These are phyloP conservation scores for Agrilus cyanescens DNA, from an alignment of 2,888 invertebrate species.

Conservation along the genomic window DNA sequence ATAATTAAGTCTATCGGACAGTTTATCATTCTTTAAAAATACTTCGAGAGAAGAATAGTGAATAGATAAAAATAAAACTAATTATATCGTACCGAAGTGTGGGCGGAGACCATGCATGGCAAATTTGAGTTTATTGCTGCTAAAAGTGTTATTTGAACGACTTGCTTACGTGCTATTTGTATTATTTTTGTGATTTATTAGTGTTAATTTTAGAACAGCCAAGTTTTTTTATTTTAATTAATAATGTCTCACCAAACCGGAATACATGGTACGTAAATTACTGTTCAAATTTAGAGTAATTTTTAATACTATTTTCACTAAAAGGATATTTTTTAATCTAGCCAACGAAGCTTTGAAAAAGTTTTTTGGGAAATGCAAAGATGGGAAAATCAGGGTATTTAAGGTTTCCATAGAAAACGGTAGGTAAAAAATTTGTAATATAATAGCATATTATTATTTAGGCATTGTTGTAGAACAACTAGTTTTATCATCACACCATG, in stretches of 20 bases:
- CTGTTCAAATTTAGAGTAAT: constrained; percentile 6
- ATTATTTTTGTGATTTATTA: no score
- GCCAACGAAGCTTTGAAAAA: constrained; percentile 73
- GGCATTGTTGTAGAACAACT: constrained; percentile 56
- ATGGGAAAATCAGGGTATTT: constrained; percentile 66
- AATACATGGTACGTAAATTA: constrained; percentile 56
- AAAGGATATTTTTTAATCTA: constrained; percentile 37
- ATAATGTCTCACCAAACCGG: constrained; percentile 86
- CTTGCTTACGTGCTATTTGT: no score
- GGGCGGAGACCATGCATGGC: no score
- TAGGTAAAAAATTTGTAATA: constrained; percentile 32
- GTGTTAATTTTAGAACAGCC: no score
- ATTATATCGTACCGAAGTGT: no score
- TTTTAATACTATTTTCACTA: constrained; percentile 5
- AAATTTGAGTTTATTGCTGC: no score
- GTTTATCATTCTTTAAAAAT: no score
- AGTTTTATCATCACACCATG: constrained; percentile 42
- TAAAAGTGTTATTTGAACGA: no score
- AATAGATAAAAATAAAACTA: no score
- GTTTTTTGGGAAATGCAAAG: constrained; percentile 71
- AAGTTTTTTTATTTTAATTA: not conserved
- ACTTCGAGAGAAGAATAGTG: no score
- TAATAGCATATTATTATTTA: not conserved
- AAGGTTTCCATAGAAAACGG: constrained; percentile 83
- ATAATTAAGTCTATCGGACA: no score